Evolutionary conservation across 92 coral and sea anemone genomes (phyloP).

Genomic region (Heliopora coerulea): DNA sequence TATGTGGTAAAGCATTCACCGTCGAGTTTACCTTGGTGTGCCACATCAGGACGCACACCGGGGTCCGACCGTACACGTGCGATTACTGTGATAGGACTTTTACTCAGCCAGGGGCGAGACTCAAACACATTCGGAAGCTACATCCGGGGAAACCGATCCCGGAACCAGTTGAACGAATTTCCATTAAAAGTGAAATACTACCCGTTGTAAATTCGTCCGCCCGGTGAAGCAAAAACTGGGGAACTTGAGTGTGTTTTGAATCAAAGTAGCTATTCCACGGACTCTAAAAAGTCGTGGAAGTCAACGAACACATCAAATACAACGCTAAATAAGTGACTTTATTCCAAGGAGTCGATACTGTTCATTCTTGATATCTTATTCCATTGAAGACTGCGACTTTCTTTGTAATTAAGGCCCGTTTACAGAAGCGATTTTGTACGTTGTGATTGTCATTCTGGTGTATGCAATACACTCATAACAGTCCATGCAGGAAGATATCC

Average conservation of each 20-base stretch:
- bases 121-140: slow-evolving; percentile 81
- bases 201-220: not conserved
- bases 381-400: too few species aligned
- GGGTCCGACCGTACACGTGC: slow-evolving; percentile 88
- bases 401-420: too few species aligned
- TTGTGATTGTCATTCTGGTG: too few species aligned
- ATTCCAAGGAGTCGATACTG: too few species aligned
- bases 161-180: slow-evolving; percentile 1
- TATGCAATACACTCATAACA: too few species aligned
- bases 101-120: slow-evolving; percentile 97
- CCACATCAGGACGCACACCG: slow-evolving; percentile 94
- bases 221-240: not conserved
- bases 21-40: slow-evolving; percentile 92
- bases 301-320: too few species aligned
- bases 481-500: too few species aligned
- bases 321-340: too few species aligned
- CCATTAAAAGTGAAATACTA: not conserved
- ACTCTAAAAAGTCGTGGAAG: too few species aligned
- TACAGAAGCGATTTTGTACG: too few species aligned
- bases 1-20: slow-evolving; percentile 92
- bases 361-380: too few species aligned
- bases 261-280: too few species aligned
- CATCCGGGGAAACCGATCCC: slow-evolving; percentile 90
- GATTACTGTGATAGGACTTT: slow-evolving; percentile 88
- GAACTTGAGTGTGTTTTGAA: not conserved